Evolutionary conservation across 2,113 vertebrate species (phyloP).

Genomic region (Vanacampus margaritifer): DNA sequence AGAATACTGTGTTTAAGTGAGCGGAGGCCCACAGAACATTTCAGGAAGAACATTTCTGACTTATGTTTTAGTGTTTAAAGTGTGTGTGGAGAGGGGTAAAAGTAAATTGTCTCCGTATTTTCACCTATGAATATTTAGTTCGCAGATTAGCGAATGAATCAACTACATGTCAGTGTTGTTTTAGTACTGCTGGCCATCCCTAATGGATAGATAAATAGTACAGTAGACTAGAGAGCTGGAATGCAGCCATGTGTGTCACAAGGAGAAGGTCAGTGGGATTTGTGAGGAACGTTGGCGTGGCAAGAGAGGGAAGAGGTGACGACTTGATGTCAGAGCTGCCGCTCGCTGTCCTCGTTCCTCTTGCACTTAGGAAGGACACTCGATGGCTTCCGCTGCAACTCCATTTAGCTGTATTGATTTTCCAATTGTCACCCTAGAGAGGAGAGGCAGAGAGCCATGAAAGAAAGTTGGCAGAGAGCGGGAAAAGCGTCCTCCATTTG

Average conservation of each 20-base stretch:
- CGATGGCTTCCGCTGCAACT: constrained; percentile 68
- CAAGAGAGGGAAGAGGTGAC: constrained; percentile 24
- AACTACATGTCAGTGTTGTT: background rate
- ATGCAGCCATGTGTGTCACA: background rate
- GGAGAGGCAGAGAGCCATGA: constrained; percentile 39
- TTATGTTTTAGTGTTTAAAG: too few species aligned
- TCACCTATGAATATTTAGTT: background rate
- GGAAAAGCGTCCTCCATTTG: constrained; percentile 47
- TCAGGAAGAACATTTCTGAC: too few species aligned
- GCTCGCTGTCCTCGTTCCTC: constrained; percentile 57
- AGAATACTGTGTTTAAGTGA: too few species aligned
- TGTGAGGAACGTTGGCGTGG: constrained; percentile 13
- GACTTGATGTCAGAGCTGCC: constrained; percentile 42
- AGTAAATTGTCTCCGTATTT: too few species aligned
- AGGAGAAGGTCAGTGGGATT: constrained; percentile 7
- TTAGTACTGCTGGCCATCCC: background rate
- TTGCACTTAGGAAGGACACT: constrained; percentile 70
- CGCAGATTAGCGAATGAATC: too few species aligned
- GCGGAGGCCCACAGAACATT: too few species aligned
- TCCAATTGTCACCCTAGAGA: constrained; percentile 62
- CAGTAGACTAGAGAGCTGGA: background rate
- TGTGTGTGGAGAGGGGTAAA: too few species aligned
- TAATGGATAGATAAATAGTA: background rate
- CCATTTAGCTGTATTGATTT: constrained; percentile 79
- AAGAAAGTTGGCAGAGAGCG: constrained; percentile 40